Base-by-base conservation (phyloP, 1,140 invertebrate genomes). In the Contarinia nasturtii region DNA sequence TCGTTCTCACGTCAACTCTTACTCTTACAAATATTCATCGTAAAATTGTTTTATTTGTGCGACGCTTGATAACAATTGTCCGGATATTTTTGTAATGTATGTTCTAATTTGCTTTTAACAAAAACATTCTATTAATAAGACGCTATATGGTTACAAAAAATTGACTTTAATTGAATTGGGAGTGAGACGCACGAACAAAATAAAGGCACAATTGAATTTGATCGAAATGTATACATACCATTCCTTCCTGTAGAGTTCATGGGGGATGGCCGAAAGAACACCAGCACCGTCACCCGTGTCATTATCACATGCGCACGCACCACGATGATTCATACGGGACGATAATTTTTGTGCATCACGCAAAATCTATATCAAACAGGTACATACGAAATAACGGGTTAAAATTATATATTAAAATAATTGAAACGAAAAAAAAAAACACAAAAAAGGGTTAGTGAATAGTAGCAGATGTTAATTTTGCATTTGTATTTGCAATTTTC, bases 221-320 rank as follows among this genome's bases (percentile, higher is more conserved):
- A 14, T 38, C 15, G 15, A 38, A n/a, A n/a, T 38, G n/a, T 60
- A 67, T 69, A 84, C 84, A 76, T 76, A 64, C 55, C 94, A 70
- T 64, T 86, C 77, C 52, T 80, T 76, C 51, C 74, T 70, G 69
- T 96, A 98, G 59, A 93, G 83, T 52, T 82, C 74, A 66, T 99
- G 91, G 18, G 95, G 95, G 60, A 98, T 96, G 50, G 90, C 90
- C 42, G 86, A 86, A 51, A 98, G 72, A 20, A 98, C 85, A 48
- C 95, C 95, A 54, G 95, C 94, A 43, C 95, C 95, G 66, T 98
- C 95, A 42, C 95, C 95, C 15, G 93, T 95, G 63, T 97, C 91
- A 68, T 98, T 97, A 69, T 99, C 95, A 69, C 93, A 96, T 19
- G 90, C 87, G 67, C 91, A 96, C 19, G 93, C 95, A 53, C 95